These are phyloP conservation scores for Zaprionus camerounensis DNA, from an alignment of 1,140 invertebrate species.

Conservation along the genomic window DNA sequence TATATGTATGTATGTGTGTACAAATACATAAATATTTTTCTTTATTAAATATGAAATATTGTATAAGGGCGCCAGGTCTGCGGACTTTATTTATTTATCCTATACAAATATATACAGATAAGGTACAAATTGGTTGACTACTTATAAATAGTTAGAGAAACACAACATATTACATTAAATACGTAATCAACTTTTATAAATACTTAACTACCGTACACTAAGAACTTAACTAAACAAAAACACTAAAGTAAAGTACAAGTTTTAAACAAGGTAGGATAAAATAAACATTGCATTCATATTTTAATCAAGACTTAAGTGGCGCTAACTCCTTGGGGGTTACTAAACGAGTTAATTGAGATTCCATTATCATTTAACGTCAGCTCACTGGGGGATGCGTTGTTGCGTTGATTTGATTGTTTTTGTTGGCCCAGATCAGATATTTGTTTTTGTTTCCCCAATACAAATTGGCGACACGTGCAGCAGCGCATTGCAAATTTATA, in stretches of 20 bases:
- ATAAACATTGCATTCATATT: constrained; percentile 4
- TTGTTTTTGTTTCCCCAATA: constrained; percentile 35
- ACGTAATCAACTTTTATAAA: constrained; percentile 27
- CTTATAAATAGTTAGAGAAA: constrained; percentile 9
- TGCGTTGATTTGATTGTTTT: constrained; percentile 16
- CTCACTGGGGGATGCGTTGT: constrained; percentile 56
- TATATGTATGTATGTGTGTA: not conserved
- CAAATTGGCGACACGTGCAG: constrained; percentile 46
- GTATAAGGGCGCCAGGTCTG: not conserved
- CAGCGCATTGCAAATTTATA: constrained; percentile 37
- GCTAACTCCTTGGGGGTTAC: constrained; percentile 51
- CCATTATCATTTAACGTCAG: constrained; percentile 79
- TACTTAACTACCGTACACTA: constrained; percentile 19
- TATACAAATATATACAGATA: constrained; percentile 31
- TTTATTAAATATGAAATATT: constrained; percentile 17
- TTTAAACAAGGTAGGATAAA: not conserved
- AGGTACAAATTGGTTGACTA: constrained; percentile 24
- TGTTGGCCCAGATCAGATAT: constrained; percentile 8
- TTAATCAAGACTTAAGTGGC: constrained; percentile 19
- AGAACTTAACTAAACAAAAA: not conserved
- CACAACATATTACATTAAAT: constrained; percentile 14
- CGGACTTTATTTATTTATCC: constrained; percentile 22
- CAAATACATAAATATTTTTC: constrained; percentile 1
- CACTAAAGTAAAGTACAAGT: not conserved
- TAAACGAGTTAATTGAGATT: constrained; percentile 62